Evolutionary conservation across 2,113 vertebrate genomes (phyloP).

Genomic region (Chunga burmeisteri): DNA sequence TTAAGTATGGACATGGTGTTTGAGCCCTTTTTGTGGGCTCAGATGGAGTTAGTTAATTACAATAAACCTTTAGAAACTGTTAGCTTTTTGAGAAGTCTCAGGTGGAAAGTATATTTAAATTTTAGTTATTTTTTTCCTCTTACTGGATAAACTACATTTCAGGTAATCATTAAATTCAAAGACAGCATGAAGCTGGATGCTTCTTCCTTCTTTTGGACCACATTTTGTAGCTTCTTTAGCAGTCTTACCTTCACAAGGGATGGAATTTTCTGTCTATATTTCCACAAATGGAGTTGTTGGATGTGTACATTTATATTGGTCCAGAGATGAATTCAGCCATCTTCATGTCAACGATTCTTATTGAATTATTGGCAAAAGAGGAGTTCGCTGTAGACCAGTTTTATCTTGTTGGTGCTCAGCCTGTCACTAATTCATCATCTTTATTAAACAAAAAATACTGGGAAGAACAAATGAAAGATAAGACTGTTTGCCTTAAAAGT

Average conservation of each 20-base stretch:
- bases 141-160: background rate
- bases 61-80: background rate
- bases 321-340: background rate
- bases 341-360: background rate
- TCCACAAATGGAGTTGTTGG: background rate
- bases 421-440: constrained; percentile 30
- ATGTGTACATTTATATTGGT: background rate
- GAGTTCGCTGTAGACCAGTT: background rate
- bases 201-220: background rate
- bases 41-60: background rate
- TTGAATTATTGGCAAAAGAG: background rate
- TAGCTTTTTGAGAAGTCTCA: background rate
- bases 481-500: constrained; percentile 7
- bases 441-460: constrained; percentile 21
- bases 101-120: background rate
- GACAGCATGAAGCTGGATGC: background rate
- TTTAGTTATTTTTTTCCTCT: background rate
- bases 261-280: background rate
- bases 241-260: background rate
- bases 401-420: background rate
- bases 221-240: background rate
- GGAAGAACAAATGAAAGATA: constrained; percentile 4
- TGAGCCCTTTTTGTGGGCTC: background rate
- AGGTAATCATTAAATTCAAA: background rate
- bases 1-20: background rate